Conservation (phyloP, 2,888 invertebrate species). For the Tetragnatha montana region DNA sequence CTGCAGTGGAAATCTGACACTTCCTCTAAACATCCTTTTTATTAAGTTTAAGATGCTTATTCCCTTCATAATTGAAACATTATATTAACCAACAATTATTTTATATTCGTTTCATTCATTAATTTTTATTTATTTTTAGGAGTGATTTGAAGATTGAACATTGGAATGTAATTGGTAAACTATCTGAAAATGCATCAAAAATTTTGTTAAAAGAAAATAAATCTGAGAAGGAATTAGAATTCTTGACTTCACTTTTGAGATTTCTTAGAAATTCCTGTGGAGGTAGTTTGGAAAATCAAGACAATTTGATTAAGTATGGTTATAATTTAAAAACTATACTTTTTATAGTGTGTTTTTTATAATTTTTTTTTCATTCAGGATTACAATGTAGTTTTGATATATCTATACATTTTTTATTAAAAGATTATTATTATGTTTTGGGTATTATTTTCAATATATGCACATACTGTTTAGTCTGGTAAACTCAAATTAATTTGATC, state of each 20-base stretch:
- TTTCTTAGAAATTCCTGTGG: slow-evolving; percentile 59
- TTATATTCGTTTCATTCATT: not conserved
- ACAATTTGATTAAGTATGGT: slow-evolving; percentile 35
- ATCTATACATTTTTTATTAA: not conserved
- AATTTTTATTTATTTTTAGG: slow-evolving; percentile 13
- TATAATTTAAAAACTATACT: not conserved
- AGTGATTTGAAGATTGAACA: slow-evolving; percentile 16
- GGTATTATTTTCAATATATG: not conserved
- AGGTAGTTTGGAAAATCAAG: slow-evolving; percentile 32
- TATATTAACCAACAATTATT: not conserved
- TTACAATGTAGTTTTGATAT: not conserved
- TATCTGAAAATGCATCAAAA: not conserved
- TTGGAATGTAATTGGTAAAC: slow-evolving; percentile 21
- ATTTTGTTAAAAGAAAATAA: slow-evolving; percentile 8
- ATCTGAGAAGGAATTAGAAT: slow-evolving; percentile 24
- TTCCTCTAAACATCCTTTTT: too few species aligned
- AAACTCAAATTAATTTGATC: not conserved
- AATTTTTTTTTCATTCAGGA: not conserved
- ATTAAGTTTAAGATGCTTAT: not conserved
- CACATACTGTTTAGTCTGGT: not conserved
- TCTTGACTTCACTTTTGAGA: slow-evolving; percentile 36
- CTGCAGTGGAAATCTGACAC: too few species aligned
- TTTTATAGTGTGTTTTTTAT: not conserved
- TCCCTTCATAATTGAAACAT: not conserved
- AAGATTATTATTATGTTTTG: not conserved